Evolutionary conservation across 2,113 vertebrate species (phyloP).

Genomic region (Perca flavescens): DNA sequence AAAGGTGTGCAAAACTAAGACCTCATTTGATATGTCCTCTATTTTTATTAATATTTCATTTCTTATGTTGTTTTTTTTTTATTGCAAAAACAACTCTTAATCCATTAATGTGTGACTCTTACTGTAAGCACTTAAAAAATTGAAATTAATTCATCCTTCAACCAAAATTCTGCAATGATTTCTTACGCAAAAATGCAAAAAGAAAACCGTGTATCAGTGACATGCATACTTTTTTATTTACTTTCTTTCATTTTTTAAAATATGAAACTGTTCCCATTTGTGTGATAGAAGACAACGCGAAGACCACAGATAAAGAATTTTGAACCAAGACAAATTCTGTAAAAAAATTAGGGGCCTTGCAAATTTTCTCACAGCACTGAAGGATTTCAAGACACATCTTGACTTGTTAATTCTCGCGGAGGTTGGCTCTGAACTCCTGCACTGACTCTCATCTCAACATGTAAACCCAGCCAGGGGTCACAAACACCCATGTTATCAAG

Average conservation of each 20-base stretch:
- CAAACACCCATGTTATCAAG: conserved; percentile 35
- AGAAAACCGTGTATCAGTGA: too few relatives aligned
- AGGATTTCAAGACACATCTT: not conserved
- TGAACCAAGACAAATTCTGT: not conserved
- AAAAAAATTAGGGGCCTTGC: not conserved
- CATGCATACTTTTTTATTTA: too few relatives aligned
- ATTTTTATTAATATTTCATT: not conserved
- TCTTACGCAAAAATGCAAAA: too few relatives aligned
- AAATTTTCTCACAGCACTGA: not conserved
- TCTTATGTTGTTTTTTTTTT: not conserved
- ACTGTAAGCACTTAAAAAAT: too few relatives aligned
- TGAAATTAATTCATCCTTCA: too few relatives aligned
- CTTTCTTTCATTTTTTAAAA: not conserved
- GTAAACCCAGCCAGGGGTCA: conserved; percentile 34
- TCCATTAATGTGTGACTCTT: not conserved
- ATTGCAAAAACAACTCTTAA: not conserved
- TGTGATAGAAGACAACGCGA: not conserved
- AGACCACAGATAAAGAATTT: not conserved
- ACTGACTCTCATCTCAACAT: conserved; percentile 44
- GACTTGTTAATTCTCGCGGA: not conserved
- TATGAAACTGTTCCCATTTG: not conserved
- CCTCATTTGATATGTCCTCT: not conserved
- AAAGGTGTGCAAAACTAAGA: not conserved
- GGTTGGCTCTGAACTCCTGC: conserved; percentile 71
- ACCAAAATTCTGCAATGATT: too few relatives aligned